These are phyloP conservation scores for Gymnoscelis rufifasciata DNA, from an alignment of 2,888 invertebrate genomes.

Conservation along the genomic window DNA sequence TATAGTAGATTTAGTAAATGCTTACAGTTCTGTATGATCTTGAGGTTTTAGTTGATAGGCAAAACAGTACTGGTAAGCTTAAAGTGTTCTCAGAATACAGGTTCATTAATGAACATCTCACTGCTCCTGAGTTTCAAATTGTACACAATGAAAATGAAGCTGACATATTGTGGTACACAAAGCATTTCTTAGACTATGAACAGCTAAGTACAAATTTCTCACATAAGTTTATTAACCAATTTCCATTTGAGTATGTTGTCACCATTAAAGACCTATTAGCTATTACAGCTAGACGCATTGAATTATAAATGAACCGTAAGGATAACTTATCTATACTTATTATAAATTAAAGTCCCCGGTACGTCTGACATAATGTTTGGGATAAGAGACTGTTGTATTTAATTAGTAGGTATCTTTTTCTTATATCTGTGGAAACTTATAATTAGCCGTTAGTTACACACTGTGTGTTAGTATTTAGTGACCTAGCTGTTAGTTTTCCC, in stretches of 20 bases:
- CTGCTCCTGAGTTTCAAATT: constrained; percentile 84
- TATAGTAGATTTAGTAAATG: no score
- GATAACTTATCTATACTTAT: no score
- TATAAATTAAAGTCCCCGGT: no score
- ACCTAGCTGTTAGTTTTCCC: no score
- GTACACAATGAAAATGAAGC: constrained; percentile 85
- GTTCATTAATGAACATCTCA: constrained; percentile 83
- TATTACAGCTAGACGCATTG: constrained; percentile 82
- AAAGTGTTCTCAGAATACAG: constrained; percentile 88
- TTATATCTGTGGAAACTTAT: no score
- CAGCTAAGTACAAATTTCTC: constrained; percentile 81
- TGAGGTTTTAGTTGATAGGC: constrained; percentile 18
- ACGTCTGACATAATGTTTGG: no score
- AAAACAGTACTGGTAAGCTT: constrained; percentile 48
- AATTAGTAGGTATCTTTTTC: no score
- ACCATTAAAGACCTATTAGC: constrained; percentile 93
- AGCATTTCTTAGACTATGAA: constrained; percentile 87
- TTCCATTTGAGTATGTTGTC: constrained; percentile 92
- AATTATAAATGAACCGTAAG: no score
- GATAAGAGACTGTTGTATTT: no score
- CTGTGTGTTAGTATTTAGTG: no score
- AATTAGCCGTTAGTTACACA: no score
- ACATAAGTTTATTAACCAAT: constrained; percentile 90
- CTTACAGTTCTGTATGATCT: no score
- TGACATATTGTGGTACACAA: constrained; percentile 90